Evolutionary conservation across 2,113 vertebrate species (phyloP).

Genomic region (Alethe castanea): DNA sequence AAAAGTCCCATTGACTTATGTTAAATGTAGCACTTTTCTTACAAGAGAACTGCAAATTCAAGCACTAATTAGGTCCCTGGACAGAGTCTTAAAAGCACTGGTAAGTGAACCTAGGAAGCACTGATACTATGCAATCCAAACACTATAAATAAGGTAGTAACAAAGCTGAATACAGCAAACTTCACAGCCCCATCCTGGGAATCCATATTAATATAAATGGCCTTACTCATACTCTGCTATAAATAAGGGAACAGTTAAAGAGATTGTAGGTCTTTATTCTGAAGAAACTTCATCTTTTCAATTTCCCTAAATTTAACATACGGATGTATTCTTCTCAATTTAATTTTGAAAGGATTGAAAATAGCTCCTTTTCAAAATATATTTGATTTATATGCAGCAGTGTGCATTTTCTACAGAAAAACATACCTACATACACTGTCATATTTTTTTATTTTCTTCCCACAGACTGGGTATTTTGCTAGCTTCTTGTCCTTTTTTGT

Average conservation of each 20-base stretch:
- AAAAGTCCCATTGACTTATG: conserved; percentile 58
- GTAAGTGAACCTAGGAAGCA: conserved; percentile 22
- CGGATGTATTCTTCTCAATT: background rate
- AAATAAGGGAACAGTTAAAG: background rate
- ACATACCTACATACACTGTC: background rate
- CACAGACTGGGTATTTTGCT: background rate
- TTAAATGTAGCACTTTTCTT: conserved; percentile 53
- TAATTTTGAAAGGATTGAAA: background rate
- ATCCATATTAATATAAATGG: background rate
- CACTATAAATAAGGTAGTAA: background rate
- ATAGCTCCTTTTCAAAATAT: background rate
- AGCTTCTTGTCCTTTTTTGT: background rate
- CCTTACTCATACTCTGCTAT: background rate
- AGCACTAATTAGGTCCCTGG: conserved; percentile 59
- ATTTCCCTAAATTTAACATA: background rate
- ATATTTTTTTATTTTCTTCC: background rate
- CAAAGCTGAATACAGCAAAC: conserved; percentile 26
- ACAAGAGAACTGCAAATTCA: conserved; percentile 44
- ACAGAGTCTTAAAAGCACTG: conserved; percentile 1
- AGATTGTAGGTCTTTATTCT: background rate
- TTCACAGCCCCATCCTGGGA: background rate
- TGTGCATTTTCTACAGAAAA: background rate
- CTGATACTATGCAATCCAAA: conserved; percentile 33
- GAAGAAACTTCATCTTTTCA: background rate
- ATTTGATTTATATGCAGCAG: background rate